Base-by-base conservation (phyloP, 1,140 invertebrate species). In the Papilio polytes region DNA sequence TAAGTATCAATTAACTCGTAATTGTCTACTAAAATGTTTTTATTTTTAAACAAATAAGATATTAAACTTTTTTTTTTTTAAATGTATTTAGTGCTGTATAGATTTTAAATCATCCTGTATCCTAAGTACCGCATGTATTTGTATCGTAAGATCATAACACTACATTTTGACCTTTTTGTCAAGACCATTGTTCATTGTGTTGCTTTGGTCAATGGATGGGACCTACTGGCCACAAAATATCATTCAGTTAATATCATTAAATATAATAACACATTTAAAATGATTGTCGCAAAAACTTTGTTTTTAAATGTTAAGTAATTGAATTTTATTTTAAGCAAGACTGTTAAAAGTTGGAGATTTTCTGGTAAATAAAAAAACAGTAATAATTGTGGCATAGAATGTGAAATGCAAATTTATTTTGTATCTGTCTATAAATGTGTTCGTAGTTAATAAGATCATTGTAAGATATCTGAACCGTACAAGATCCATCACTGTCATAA, bases 111-210 rank as follows among this genome's bases (percentile, higher is more conserved):
- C 87, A 87, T 0, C 78, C 86, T 90, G 84, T 89, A 84, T 72
- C 59, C 44, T 74, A 59, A 83, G 83, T 85, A 56, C 26, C 15
- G 48, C 26, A 56, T 36, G 22, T 56, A 78, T 78, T 78, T 78
- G 76, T 78, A 78, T 78, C 66, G 72, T 85, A 89, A 89, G 84
- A 83, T 63, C 85, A 87, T 90, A 91, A 91, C 86, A 91, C 92
- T 91, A 91, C 88, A 89, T 91, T 91, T 90, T 93, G 91, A 92
- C 91, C 90, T 92, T 92, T 91, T 90, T 90, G 87, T 92, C 85
- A 87, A 80, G 83, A 83, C 80, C 82, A 93, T 91, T 93, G 91
- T 92, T 88, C 91, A 93, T 92, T 93, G 91, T 94, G 80, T 90
- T 86, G 73, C 85, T 85, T 90, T 92, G 91, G 89, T 91, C 89